Evolutionary conservation across 2,797 vertebrate species (phyloP).

Genomic region (Craterocephalus amniculus): DNA sequence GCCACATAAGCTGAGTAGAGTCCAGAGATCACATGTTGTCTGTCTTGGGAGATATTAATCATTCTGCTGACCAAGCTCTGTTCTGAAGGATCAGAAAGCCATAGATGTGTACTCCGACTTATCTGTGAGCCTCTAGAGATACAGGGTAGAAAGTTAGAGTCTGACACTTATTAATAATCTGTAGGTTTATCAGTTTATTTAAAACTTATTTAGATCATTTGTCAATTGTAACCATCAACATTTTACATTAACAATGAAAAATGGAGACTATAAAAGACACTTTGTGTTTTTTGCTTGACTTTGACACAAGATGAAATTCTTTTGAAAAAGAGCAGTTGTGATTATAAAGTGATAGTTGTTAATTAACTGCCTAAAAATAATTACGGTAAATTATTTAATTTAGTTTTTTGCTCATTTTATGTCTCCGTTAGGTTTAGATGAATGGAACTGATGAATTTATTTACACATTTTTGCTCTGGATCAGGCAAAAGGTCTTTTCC

Average conservation of each 20-base stretch:
- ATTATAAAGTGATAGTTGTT: background rate
- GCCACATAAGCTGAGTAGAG: constrained; percentile 61
- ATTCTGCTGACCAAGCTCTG: constrained; percentile 72
- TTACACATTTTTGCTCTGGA: too few species aligned
- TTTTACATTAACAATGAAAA: background rate
- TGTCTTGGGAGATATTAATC: constrained; percentile 68
- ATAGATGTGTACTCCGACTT: constrained; percentile 39
- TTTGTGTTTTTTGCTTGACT: background rate
- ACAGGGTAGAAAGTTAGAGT: background rate
- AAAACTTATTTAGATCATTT: background rate
- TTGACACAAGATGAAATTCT: background rate
- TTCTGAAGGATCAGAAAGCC: constrained; percentile 36
- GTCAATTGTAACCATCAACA: background rate
- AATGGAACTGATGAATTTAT: background rate
- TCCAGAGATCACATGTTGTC: constrained; percentile 78
- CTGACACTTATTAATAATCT: background rate
- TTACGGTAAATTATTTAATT: background rate
- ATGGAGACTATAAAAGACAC: background rate
- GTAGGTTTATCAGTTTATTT: background rate
- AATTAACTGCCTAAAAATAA: background rate
- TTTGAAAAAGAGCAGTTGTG: background rate
- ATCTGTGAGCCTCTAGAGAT: constrained; percentile 36
- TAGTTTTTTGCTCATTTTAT: background rate
- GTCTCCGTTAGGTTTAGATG: background rate
- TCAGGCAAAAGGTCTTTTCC: too few species aligned